Percentiles rank a stretch among this genome's conserved stretches.
Evolutionary conservation across 64 coral and sea anemone species (phyloP).

Genomic region (Stichodactyla mertensii): DNA sequence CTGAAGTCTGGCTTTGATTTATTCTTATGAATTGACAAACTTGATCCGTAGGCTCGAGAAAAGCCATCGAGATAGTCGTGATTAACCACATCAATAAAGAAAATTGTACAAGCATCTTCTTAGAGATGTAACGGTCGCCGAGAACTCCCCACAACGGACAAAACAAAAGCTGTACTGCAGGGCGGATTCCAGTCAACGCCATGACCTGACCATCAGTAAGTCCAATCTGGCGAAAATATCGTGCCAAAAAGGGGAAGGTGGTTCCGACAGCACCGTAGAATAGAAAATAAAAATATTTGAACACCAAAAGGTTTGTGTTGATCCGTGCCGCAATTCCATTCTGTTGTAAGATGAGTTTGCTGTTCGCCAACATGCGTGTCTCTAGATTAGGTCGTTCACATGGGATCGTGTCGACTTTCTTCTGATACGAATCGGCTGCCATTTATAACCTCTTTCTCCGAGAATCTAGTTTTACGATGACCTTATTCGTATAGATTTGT

Average conservation of each 20-base stretch:
- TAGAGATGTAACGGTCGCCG: conserved; percentile 60
- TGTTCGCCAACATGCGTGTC: not conserved
- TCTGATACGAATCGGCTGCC: not conserved
- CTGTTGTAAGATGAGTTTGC: conserved; percentile 19
- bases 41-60: conserved; percentile 85
- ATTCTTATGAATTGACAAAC: conserved; percentile 65
- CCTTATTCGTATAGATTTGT: not conserved
- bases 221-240: conserved; percentile 82
- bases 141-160: conserved; percentile 74
- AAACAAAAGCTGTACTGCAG: conserved; percentile 53
- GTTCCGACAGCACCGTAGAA: conserved; percentile 67
- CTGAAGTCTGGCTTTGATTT: conserved; percentile 49
- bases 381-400: conserved; percentile 9
- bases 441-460: not conserved
- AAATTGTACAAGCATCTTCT: conserved; percentile 80
- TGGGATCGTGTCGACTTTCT: conserved; percentile 14
- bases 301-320: conserved; percentile 68
- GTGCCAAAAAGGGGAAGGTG: conserved; percentile 58
- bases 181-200: conserved; percentile 46
- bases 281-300: conserved; percentile 84
- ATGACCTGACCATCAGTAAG: conserved; percentile 54
- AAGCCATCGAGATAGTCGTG: conserved; percentile 71
- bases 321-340: conserved; percentile 45
- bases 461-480: not conserved
- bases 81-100: conserved; percentile 76